Evolutionary conservation across 1,140 invertebrate genomes (phyloP), one percentile per base, ranked within the genome.

Genomic region (Drosophila triauraria): DNA sequence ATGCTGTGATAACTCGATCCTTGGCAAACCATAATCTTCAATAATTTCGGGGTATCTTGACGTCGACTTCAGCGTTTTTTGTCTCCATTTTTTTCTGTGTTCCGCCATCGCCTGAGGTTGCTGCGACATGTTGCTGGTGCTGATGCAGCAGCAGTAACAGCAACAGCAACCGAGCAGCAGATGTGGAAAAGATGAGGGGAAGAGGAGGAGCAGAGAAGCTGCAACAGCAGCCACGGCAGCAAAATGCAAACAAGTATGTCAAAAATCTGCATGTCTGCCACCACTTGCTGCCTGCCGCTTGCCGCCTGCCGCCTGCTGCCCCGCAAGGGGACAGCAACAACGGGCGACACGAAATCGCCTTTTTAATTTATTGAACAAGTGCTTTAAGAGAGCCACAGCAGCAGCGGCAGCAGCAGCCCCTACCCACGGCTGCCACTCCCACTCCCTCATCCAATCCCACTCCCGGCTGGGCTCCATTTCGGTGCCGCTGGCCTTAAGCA

Each of bases 341-440:
- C 69, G 64, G 64, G 80, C 77, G 72, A 87, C 80, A 88, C 57
- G 78, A 88, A 88, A 88, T 90, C 85, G 85, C 85, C 81, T 88
- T 88, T 88, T 88, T 88, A 88, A 88, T 88, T 88, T 88, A 88
- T 88, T 90, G 85, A 85, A 88, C 85, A 88, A 88, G 85, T 88
- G 85, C 86, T 88, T 88, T 86, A 82, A 90, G 84, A 86, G 82
- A 58, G 42, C 53, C 46, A 38, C 44, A 38, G 68, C 68, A 74
- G 59, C 70, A 51, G 58, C 76, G 75, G 46, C 80, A 27, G 27
- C 30, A 8, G 8, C 32, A 10, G 32, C 32, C 32, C 32, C 32
- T 32, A 10, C 32, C 81, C 74, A 84, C 81, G 81, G 59, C 81
- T 53, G 43, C 69, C 53, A 46, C 48, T 64, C 48, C 79, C 63